Evolutionary conservation across 1,140 invertebrate genomes (phyloP).

Genomic region (Patella vulgata): DNA sequence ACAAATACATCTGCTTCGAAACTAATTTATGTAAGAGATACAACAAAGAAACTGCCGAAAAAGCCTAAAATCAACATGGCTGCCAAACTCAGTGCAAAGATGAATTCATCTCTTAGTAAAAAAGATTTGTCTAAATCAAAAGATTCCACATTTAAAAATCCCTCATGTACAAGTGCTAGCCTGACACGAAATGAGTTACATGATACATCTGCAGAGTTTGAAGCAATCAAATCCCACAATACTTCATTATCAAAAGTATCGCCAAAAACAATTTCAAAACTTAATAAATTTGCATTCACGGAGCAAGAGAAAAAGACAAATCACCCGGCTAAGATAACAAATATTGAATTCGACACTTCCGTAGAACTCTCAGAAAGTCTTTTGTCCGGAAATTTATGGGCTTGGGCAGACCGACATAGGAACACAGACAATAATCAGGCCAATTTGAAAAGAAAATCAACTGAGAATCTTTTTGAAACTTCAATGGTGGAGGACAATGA

Average conservation of each 20-base stretch:
- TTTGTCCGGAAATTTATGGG: constrained; percentile 27
- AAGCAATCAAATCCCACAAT: not conserved
- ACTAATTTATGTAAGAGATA: not conserved
- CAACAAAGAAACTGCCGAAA: not conserved
- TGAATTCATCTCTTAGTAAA: not conserved
- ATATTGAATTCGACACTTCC: not conserved
- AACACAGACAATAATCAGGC: not conserved
- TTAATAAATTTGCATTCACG: not conserved
- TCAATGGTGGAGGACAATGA: not conserved
- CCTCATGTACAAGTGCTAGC: not conserved
- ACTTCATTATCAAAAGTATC: not conserved
- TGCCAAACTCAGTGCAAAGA: not conserved
- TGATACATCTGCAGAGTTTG: not conserved
- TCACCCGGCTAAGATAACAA: not conserved
- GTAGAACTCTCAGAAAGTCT: constrained; percentile 21
- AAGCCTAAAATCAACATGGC: not conserved
- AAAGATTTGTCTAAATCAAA: not conserved
- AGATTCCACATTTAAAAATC: not conserved
- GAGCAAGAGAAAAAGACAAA: not conserved
- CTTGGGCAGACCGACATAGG: not conserved
- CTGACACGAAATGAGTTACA: not conserved
- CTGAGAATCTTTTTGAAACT: no score
- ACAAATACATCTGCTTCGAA: not conserved
- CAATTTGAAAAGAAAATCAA: no score
- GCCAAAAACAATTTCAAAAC: not conserved